Conservation (phyloP, 2,888 invertebrate species). For the Protula sp. region DNA sequence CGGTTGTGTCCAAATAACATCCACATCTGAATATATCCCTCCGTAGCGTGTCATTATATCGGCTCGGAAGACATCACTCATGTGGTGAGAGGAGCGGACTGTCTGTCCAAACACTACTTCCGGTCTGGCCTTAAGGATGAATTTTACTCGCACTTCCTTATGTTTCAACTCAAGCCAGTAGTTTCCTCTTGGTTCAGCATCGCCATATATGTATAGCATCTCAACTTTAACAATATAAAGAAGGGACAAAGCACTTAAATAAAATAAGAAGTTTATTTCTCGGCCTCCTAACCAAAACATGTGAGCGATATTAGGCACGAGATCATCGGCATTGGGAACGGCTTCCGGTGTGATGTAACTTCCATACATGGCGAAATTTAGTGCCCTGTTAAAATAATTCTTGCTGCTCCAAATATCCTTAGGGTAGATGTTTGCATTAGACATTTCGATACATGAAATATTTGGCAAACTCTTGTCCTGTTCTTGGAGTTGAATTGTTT, state of each 20-base stretch:
- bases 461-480: too few species aligned
- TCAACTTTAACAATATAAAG: constrained; percentile 33
- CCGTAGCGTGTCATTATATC: constrained; percentile 40
- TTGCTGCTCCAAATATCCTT: not conserved
- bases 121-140: not conserved
- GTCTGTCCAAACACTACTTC: constrained; percentile 15
- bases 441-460: too few species aligned
- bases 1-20: constrained; percentile 35
- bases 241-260: constrained; percentile 34
- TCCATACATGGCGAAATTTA: constrained; percentile 26
- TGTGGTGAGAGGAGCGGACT: constrained; percentile 29
- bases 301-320: constrained; percentile 37
- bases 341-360: constrained; percentile 12
- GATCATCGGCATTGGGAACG: constrained; percentile 5
- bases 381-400: not conserved
- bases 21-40: constrained; percentile 43
- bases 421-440: not conserved
- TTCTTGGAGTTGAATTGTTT: too few species aligned
- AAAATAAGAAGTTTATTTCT: constrained; percentile 35
- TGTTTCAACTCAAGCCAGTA: constrained; percentile 26
- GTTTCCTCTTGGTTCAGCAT: constrained; percentile 26
- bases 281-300: constrained; percentile 34
- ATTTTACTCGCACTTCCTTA: constrained; percentile 15
- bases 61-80: constrained; percentile 36
- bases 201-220: constrained; percentile 33